Percentiles rank a stretch among this genome's conserved stretches.
Conservation (phyloP, 2,797 vertebrate species). For the Prunella strophiata region DNA sequence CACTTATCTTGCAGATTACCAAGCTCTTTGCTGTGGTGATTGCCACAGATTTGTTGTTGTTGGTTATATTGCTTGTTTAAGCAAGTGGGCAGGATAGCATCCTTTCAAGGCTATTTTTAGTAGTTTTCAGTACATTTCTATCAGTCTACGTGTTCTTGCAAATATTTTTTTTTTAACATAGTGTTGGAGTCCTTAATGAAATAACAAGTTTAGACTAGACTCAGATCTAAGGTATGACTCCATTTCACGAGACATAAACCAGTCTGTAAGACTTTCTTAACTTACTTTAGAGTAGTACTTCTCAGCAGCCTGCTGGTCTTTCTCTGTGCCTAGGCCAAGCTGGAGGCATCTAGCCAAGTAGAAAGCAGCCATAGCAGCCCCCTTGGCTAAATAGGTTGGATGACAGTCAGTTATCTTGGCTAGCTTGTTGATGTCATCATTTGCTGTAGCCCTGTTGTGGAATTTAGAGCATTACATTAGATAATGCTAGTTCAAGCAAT, state of each 20-base stretch:
- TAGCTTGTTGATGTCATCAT: slow-evolving; percentile 67
- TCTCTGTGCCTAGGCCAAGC: slow-evolving; percentile 73
- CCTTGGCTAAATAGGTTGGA: slow-evolving; percentile 73
- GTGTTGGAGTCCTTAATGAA: background rate
- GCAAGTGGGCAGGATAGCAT: background rate
- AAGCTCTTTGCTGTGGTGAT: background rate
- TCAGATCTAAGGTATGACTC: background rate
- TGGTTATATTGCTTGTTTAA: background rate
- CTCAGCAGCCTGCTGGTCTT: slow-evolving; percentile 68
- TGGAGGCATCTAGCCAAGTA: slow-evolving; percentile 82
- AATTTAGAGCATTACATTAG: background rate
- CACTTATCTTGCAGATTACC: background rate
- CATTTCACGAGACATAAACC: background rate
- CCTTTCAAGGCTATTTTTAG: background rate
- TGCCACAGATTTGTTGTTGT: background rate
- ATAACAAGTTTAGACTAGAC: background rate
- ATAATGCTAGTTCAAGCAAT: background rate
- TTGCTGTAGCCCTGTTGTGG: slow-evolving; percentile 68
- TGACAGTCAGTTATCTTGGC: slow-evolving; percentile 73
- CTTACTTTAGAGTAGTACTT: slow-evolving; percentile 78
- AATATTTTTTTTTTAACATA: background rate
- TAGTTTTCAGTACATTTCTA: background rate
- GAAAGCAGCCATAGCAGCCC: slow-evolving; percentile 79
- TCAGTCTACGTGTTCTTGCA: background rate
- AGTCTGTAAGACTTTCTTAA: background rate